phyloP scores from a whole-genome alignment of 2,113 vertebrate species.

The Cygnus atratus region DNA sequence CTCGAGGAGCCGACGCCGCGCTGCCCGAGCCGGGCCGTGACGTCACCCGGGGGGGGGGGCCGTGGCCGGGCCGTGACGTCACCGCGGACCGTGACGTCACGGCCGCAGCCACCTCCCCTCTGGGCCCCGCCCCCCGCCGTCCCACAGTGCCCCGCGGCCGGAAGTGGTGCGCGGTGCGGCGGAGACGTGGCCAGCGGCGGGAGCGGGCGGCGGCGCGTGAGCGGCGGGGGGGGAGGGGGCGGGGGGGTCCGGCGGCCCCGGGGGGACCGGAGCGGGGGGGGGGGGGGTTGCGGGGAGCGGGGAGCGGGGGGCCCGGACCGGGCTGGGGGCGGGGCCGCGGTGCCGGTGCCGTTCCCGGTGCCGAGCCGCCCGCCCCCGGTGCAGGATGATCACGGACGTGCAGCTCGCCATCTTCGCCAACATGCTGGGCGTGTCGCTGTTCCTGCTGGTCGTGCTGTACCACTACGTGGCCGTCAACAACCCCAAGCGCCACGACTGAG shows the following conservation, averaged over 20 bases:
- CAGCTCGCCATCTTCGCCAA: conserved; percentile 98
- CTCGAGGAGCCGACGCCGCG: no score
- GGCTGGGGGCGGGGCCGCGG: neutral
- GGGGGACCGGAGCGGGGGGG: no score
- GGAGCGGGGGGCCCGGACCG: no score
- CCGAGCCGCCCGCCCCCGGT: neutral
- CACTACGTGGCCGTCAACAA: conserved; percentile 98
- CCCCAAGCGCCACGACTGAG: conserved; percentile 92
- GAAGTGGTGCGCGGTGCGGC: neutral
- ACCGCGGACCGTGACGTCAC: neutral
- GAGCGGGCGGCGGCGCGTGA: neutral
- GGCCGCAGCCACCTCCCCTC: no score
- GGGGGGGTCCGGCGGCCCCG: no score
- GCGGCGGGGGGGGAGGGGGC: neutral
- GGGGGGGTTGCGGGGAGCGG: no score
- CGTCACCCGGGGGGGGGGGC: no score
- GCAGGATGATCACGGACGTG: conserved; percentile 96
- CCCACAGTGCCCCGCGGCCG: neutral
- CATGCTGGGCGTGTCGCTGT: conserved; percentile 96
- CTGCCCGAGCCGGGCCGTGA: no score
- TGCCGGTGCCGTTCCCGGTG: neutral
- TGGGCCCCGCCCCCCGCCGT: neutral
- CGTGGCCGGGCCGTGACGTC: no score
- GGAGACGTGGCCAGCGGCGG: neutral
- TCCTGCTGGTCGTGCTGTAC: conserved; percentile 93